Percentiles rank a stretch among this genome's conserved stretches.
These are phyloP conservation scores for Macrostomum lignano DNA, from an alignment of 1,140 invertebrate species.

Conservation along the genomic window DNA sequence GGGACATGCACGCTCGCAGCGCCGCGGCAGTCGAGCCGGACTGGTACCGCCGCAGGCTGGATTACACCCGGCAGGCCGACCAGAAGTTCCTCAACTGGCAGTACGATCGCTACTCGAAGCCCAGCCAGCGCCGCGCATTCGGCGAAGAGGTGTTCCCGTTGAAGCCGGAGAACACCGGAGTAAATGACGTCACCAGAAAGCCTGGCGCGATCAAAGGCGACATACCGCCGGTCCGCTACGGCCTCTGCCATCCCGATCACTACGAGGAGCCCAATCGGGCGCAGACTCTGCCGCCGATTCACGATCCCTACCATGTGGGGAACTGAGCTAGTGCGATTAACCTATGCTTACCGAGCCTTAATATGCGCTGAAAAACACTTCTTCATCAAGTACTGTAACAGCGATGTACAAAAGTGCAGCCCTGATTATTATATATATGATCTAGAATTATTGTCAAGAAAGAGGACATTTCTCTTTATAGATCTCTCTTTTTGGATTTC, in stretches of 20 bases:
- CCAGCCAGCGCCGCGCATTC: not conserved
- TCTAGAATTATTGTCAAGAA: too few relatives aligned
- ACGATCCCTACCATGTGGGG: constrained; percentile 2
- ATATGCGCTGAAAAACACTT: too few relatives aligned
- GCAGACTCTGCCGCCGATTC: constrained; percentile 2
- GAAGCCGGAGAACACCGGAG: not conserved
- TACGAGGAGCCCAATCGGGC: constrained; percentile 6
- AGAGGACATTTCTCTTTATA: too few relatives aligned
- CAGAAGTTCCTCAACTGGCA: constrained; percentile 1
- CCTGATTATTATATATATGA: too few relatives aligned
- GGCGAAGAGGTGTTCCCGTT: not conserved
- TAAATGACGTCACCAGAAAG: constrained; percentile 1
- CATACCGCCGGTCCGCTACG: constrained; percentile 1
- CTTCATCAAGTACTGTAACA: too few relatives aligned
- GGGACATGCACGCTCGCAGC: constrained; percentile 7
- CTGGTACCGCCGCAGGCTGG: constrained; percentile 5
- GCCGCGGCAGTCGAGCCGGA: constrained; percentile 3
- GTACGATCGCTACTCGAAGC: not conserved
- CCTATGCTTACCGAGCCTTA: too few relatives aligned
- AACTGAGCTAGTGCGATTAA: too few relatives aligned
- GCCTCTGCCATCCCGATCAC: constrained; percentile 5
- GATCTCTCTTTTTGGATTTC: too few relatives aligned
- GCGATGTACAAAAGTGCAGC: too few relatives aligned
- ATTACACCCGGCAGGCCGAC: constrained; percentile 4
- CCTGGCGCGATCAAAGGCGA: constrained; percentile 6